Evolutionary conservation across 2,797 vertebrate species (phyloP).

Genomic region (Heliangelus exortis): DNA sequence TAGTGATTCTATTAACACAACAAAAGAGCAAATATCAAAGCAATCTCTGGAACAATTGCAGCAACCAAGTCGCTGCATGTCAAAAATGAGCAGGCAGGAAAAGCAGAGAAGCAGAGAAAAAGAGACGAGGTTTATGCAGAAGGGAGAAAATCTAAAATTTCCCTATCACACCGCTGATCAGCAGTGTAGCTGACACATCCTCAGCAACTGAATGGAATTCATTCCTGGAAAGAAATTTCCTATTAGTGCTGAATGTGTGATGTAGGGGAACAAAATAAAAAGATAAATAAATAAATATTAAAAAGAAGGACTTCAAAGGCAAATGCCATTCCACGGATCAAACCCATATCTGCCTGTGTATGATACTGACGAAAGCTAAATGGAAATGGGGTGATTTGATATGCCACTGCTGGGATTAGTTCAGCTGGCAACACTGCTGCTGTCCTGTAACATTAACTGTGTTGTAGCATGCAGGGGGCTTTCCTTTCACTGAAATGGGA

Average conservation of each 20-base stretch:
- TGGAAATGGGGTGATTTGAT: slow-evolving; percentile 43
- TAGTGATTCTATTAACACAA: slow-evolving; percentile 41
- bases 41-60: slow-evolving; percentile 53
- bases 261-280: not conserved
- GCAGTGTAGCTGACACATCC: not conserved
- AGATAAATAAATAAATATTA: not conserved
- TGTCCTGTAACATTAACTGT: not conserved
- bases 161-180: slow-evolving; percentile 19
- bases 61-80: slow-evolving; percentile 3
- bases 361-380: slow-evolving; percentile 18
- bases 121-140: not conserved
- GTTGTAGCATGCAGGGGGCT: not conserved
- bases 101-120: not conserved
- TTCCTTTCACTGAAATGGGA: not conserved
- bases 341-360: slow-evolving; percentile 7
- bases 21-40: slow-evolving; percentile 58
- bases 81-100: not conserved
- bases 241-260: slow-evolving; percentile 13
- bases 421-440: not conserved
- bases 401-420: slow-evolving; percentile 6
- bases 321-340: not conserved
- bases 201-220: slow-evolving; percentile 37
- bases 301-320: slow-evolving; percentile 23
- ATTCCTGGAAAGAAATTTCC: slow-evolving; percentile 17
- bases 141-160: slow-evolving; percentile 20